Evolutionary conservation across 2,797 vertebrate genomes (phyloP), one percentile per base, ranked within the genome.

Genomic region (Novumbra hubbsi): DNA sequence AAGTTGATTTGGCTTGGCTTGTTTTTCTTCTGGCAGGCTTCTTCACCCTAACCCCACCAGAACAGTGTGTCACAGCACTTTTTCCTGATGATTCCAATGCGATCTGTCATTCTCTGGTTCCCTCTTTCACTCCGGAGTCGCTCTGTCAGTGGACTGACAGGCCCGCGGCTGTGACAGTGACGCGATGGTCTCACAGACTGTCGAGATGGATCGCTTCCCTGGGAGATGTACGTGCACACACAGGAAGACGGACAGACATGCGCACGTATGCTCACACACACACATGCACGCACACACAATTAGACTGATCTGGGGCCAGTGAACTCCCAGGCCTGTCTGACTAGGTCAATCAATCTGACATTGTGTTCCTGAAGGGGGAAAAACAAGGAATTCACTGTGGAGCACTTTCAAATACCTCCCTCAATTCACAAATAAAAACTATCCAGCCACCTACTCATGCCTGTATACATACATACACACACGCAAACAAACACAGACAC

Each of bases 131-230:
- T 84, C 83, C 78, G 81, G 89, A 90, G 84, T 85, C 76, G 75
- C 83, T 87, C 84, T 81, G 87, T 90, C 90, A 88, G 82, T 88
- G 83, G 78, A 87, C 83, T 74, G 71, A 85, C 81, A 70, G 81
- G 83, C 83, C 85, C 82, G 82, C 83, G 78, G 84, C 71, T 76
- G 71, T 92, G 91, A 91, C 91, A 92, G 85, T 89, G 89, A 91
- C 87, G 90, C 89, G 88, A 89, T 85, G 90, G 85, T 80, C 89
- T 90, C 78, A 83, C 84, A 80, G 83, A 85, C 89, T 92, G 92
- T 93, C 92, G 91, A 83, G 88, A 90, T 79, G 86, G 83, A 92
- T 87, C 80, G 80, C 88, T 88, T 76, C 86, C 85, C 89, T 83
- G 84, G 84, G 87, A 88, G 48, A 28, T 7, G 27, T 27, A 19